Evolutionary conservation across 2,888 invertebrate genomes (phyloP), one percentile per base, ranked within the genome.

Genomic region (Hesperia comma): DNA sequence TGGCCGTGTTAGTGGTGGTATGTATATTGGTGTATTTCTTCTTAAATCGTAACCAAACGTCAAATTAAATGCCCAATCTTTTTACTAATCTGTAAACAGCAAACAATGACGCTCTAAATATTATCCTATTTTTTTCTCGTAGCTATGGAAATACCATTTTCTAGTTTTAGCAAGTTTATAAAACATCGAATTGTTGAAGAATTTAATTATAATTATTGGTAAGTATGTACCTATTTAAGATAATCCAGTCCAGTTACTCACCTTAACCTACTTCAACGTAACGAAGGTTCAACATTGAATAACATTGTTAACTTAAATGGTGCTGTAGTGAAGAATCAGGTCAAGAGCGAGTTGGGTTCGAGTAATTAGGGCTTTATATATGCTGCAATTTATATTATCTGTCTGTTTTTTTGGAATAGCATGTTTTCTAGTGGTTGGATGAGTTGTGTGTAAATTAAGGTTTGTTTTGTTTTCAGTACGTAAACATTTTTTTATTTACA

Each of bases 221-320:
- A 26, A 26, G 26, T 26, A 26, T 4, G 3, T 26, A 26, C 26
- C 26, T 26, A 56, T 63, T 61, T 61, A n/a, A 32, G n/a, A 10
- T 43, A 54, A 63, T 56, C 46, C 43, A 33, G 58, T 19, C 5
- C 1, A 57, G n/a, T 49, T 56, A 37, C 63, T 57, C 12, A 26
- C 63, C 63, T 63, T 63, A 46, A 63, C 63, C 63, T 32, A 63
- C 57, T 57, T 63, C 17, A 46, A 26, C 14, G 37, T 51, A 57
- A 37, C 57, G 57, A 63, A 63, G 56, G 63, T 57, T 63, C 26
- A 37, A 40, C 10, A 26, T 15, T 21, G 37, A 51, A 19, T 51
- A 37, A 40, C 40, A 51, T 37, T 51, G 21, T 49, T 55, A 14
- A 17, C 33, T 14, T 58, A 46, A 58, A 58, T 58, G 33, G 37